Evolutionary conservation across 2,797 vertebrate species (phyloP).

Genomic region (Fundulus diaphanus): DNA sequence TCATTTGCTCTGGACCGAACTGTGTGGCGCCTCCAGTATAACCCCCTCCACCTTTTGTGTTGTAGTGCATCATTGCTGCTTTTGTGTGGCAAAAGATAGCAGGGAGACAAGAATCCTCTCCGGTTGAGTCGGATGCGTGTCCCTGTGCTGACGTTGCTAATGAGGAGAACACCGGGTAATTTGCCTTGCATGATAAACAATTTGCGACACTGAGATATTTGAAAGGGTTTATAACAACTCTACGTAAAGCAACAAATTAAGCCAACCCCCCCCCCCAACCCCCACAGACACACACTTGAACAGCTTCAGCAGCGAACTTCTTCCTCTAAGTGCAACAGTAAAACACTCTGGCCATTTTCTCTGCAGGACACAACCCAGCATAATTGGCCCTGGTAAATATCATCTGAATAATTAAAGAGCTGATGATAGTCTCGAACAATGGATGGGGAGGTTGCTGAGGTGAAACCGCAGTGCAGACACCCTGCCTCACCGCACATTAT

Average conservation of each 20-base stretch:
- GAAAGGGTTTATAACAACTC: slow-evolving; percentile 25
- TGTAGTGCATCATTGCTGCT: background rate
- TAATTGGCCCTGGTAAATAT: slow-evolving; percentile 85
- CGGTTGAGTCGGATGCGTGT: background rate
- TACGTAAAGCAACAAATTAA: slow-evolving; percentile 44
- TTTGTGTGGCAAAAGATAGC: slow-evolving; percentile 6
- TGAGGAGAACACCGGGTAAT: background rate
- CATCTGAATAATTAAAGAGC: slow-evolving; percentile 85
- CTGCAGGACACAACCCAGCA: slow-evolving; percentile 75
- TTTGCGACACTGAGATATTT: slow-evolving; percentile 19
- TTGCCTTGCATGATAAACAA: slow-evolving; percentile 6
- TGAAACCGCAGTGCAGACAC: slow-evolving; percentile 82
- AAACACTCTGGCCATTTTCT: slow-evolving; percentile 78
- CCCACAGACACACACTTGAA: too few relatives aligned
- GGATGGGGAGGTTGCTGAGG: slow-evolving; percentile 78
- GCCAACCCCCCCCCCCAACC: slow-evolving; percentile 15
- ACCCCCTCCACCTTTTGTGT: slow-evolving; percentile 1
- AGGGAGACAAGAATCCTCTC: background rate
- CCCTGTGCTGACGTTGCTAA: background rate
- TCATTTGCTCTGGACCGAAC: slow-evolving; percentile 50
- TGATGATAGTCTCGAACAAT: slow-evolving; percentile 82
- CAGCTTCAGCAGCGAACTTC: slow-evolving; percentile 60
- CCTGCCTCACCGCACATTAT: slow-evolving; percentile 75
- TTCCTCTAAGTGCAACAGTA: slow-evolving; percentile 72
- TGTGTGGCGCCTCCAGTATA: background rate